Evolutionary conservation across 2,888 invertebrate genomes (phyloP).

Genomic region (Eustalomyia histrio): DNA sequence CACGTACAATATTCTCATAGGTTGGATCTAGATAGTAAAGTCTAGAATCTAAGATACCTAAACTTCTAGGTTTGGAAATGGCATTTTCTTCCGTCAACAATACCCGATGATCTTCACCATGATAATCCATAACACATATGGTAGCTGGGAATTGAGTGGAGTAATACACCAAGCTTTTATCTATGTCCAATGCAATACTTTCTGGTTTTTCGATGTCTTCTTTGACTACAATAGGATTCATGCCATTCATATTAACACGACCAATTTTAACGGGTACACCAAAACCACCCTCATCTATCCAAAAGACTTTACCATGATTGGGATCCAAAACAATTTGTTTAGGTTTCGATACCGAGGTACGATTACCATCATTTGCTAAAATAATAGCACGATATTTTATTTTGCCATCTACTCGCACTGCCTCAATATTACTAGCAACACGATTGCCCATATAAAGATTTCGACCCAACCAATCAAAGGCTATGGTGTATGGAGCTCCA

Average conservation of each 20-base stretch:
- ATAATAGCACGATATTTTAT: conserved; percentile 91
- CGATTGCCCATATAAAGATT: conserved; percentile 96
- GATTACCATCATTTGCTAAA: conserved; percentile 93
- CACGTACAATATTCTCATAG: conserved; percentile 93
- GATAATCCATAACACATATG: conserved; percentile 86
- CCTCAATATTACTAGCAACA: conserved; percentile 93
- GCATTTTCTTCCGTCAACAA: conserved; percentile 86
- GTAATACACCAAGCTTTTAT: conserved; percentile 92
- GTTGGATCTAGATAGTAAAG: conserved; percentile 93
- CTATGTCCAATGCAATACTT: conserved; percentile 91
- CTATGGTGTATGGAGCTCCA: conserved; percentile 93
- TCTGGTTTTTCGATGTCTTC: conserved; percentile 87
- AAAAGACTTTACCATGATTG: conserved; percentile 94
- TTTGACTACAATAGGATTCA: conserved; percentile 86
- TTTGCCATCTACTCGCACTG: conserved; percentile 91
- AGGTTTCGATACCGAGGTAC: conserved; percentile 91
- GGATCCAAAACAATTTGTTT: conserved; percentile 94
- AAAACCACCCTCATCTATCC: conserved; percentile 96
- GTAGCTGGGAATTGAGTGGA: conserved; percentile 88
- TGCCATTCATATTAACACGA: conserved; percentile 96
- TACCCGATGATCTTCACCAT: conserved; percentile 85
- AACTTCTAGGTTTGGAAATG: conserved; percentile 88
- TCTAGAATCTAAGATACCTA: conserved; percentile 89
- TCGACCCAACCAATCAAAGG: conserved; percentile 97
- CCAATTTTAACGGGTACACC: conserved; percentile 94